A percentile compares a stretch with the other conserved stretches of the same genome.
Conservation (phyloP, 1,140 invertebrate genomes). For the Acromyrmex heyeri region DNA sequence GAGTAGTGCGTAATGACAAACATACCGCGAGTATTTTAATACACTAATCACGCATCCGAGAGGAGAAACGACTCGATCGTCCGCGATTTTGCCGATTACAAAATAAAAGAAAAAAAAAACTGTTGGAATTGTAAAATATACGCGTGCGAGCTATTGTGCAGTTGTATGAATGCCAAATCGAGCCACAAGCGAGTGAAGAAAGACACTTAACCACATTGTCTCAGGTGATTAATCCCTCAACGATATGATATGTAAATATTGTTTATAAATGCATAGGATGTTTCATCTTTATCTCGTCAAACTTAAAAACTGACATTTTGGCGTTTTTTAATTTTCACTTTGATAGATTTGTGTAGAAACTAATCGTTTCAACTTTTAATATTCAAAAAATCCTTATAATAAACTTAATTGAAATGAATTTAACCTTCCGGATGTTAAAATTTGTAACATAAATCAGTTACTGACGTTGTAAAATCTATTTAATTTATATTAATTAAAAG, state of each 20-base stretch:
- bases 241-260: not conserved
- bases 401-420: too few relatives aligned
- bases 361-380: not conserved
- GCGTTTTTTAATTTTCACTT: not conserved
- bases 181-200: constrained; percentile 32
- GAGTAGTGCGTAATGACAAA: constrained; percentile 9
- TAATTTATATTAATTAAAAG: too few relatives aligned
- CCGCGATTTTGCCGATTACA: constrained; percentile 60
- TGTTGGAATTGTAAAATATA: constrained; percentile 65
- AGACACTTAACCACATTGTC: constrained; percentile 25
- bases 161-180: constrained; percentile 58
- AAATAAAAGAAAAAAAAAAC: constrained; percentile 37
- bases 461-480: too few relatives aligned
- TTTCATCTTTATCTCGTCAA: not conserved
- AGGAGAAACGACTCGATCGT: constrained; percentile 28
- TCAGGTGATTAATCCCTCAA: constrained; percentile 25
- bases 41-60: constrained; percentile 10
- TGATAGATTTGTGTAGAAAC: not conserved
- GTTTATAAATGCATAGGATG: not conserved
- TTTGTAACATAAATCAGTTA: too few relatives aligned
- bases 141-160: constrained; percentile 49
- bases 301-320: not conserved
- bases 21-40: constrained; percentile 36
- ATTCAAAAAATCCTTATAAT: not conserved
- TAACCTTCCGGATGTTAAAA: too few relatives aligned